Conservation (phyloP, 92 coral and sea anemone species). For the Umimayanthus chanpuru region DNA sequence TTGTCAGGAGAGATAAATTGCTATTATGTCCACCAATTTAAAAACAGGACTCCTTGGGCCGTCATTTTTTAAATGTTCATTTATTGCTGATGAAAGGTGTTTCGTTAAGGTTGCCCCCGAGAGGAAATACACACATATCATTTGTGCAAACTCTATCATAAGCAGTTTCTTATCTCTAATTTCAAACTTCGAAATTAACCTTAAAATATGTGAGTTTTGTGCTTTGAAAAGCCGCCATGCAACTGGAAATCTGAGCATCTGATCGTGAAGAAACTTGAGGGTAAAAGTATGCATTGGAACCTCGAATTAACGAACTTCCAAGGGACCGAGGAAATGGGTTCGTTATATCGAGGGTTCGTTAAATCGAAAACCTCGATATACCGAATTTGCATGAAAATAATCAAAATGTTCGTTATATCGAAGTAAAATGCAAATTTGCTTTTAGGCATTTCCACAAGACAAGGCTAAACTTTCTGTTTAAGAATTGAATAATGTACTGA, state of each 20-base stretch:
- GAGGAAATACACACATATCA: neutral
- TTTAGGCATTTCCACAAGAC: too few species aligned
- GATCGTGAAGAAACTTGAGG: neutral
- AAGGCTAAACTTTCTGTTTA: too few species aligned
- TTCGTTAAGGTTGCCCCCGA: neutral
- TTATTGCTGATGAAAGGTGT: slow-evolving; percentile 18
- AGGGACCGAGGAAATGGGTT: too few species aligned
- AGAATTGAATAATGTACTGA: too few species aligned
- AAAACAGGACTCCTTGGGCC: slow-evolving; percentile 10
- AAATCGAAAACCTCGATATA: too few species aligned
- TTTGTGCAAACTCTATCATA: neutral
- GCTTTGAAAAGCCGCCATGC: neutral
- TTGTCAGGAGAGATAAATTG: slow-evolving; percentile 15
- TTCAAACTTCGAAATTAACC: neutral
- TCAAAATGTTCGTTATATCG: too few species aligned
- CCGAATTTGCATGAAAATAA: too few species aligned
- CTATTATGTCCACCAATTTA: neutral
- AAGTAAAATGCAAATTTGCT: too few species aligned
- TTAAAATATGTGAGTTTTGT: too few species aligned
- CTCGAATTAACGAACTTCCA: too few species aligned
- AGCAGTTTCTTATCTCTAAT: neutral
- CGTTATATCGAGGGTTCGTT: too few species aligned
- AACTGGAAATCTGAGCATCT: neutral
- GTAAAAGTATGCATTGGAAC: too few species aligned
- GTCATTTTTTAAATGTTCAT: slow-evolving; percentile 22